phyloP scores from a whole-genome alignment of 35 echinoderm and acorn worm species.

The Holothuria glaberrima region DNA sequence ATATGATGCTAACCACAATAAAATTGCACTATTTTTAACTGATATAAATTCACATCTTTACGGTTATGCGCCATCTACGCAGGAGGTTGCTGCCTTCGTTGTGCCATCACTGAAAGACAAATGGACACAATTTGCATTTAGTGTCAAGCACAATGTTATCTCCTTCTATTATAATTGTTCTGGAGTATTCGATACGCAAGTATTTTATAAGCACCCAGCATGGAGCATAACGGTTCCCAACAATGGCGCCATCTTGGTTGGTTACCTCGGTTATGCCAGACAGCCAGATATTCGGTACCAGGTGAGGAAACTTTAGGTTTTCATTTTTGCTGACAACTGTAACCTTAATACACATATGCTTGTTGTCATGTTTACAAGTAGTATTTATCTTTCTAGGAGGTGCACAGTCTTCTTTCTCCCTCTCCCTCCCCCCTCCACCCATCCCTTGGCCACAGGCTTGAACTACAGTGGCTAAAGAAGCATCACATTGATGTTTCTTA shows the following conservation, averaged over 20 bases:
- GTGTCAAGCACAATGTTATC: constrained; percentile 38
- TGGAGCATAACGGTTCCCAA: constrained; percentile 31
- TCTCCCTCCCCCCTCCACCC: too few relatives aligned
- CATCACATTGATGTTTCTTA: too few relatives aligned
- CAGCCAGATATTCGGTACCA: constrained; percentile 43
- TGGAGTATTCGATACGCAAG: constrained; percentile 32
- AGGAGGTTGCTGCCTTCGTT: constrained; percentile 44
- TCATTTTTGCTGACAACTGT: background rate
- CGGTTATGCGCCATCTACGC: background rate
- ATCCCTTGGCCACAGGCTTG: too few relatives aligned
- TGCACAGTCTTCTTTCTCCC: too few relatives aligned
- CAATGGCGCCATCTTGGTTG: constrained; percentile 53
- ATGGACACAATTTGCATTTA: constrained; percentile 57
- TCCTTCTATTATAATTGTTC: constrained; percentile 53
- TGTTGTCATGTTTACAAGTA: background rate
- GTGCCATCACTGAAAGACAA: constrained; percentile 37
- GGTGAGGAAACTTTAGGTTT: constrained; percentile 12
- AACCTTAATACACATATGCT: background rate
- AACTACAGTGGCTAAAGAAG: too few relatives aligned
- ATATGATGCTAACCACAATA: background rate
- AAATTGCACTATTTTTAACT: constrained; percentile 43
- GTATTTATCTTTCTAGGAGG: too few relatives aligned
- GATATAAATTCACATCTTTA: background rate
- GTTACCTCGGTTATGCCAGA: constrained; percentile 44
- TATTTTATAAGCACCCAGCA: constrained; percentile 5